Evolutionary conservation across 2,888 invertebrate genomes (phyloP).

Genomic region (Apeira syringaria): DNA sequence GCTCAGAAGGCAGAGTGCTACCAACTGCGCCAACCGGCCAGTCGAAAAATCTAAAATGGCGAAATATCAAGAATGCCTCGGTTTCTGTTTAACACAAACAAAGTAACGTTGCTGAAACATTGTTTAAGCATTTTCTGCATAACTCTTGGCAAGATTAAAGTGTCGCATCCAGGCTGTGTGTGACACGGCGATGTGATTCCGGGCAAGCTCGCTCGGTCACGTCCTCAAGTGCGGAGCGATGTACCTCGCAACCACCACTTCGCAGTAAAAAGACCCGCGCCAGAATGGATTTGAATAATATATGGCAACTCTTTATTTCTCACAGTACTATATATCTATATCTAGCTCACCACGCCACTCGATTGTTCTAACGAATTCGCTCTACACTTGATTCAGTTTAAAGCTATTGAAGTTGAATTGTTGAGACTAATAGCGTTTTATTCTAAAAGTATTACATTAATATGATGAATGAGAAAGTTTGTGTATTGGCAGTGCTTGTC

Average conservation of each 20-base stretch:
- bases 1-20: too few relatives aligned
- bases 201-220: slow-evolving; percentile 64
- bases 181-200: slow-evolving; percentile 46
- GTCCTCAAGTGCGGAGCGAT: slow-evolving; percentile 79
- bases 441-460: too few relatives aligned
- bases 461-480: too few relatives aligned
- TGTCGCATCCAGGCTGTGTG: slow-evolving; percentile 52
- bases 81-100: not conserved
- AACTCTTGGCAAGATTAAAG: slow-evolving; percentile 32
- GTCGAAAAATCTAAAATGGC: too few relatives aligned
- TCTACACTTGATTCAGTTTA: too few relatives aligned
- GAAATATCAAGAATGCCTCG: not conserved
- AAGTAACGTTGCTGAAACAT: slow-evolving; percentile 1
- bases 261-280: slow-evolving; percentile 71
- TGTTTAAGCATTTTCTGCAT: slow-evolving; percentile 16
- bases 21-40: too few relatives aligned
- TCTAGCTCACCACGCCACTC: slow-evolving; percentile 25
- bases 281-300: slow-evolving; percentile 75
- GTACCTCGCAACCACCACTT: slow-evolving; percentile 76
- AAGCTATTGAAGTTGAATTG: too few relatives aligned
- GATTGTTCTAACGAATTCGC: slow-evolving; percentile 14
- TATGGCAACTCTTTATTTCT: slow-evolving; percentile 70
- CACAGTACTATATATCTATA: slow-evolving; percentile 23
- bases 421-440: too few relatives aligned
- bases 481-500: too few relatives aligned